phyloP scores from a whole-genome alignment of 2,797 vertebrate species.

The Orientallactaga sibirica region DNA sequence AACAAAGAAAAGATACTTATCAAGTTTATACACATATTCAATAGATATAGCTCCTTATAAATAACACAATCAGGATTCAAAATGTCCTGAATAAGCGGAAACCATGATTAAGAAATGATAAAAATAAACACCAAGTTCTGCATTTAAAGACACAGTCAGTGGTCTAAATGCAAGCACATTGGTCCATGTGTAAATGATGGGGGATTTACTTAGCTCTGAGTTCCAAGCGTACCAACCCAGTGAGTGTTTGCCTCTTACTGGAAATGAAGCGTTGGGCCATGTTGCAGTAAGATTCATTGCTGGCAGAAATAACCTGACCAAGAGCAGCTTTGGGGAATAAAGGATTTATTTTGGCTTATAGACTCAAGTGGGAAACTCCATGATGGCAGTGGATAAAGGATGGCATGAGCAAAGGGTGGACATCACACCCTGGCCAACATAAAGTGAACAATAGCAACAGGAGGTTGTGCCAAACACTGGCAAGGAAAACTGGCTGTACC shows the following conservation, averaged over 20 bases:
- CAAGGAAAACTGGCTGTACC: too few species aligned
- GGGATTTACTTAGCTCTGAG: neutral
- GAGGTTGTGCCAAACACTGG: too few species aligned
- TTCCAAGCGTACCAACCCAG: fast-evolving
- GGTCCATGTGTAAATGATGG: neutral
- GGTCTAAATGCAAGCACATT: neutral
- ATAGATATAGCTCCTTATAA: neutral
- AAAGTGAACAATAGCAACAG: too few species aligned
- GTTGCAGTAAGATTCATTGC: too few species aligned
- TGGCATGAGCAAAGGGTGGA: too few species aligned
- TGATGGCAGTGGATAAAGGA: too few species aligned
- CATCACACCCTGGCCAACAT: too few species aligned
- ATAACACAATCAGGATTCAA: neutral
- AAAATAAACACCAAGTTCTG: neutral
- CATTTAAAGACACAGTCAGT: neutral
- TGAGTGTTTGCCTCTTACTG: fast-evolving
- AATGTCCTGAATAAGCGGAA: neutral
- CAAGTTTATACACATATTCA: neutral
- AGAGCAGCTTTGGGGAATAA: too few species aligned
- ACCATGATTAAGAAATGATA: neutral
- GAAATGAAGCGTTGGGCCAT: neutral
- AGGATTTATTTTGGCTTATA: too few species aligned
- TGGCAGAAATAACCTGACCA: too few species aligned
- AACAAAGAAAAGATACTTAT: slow-evolving; percentile 22
- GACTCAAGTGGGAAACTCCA: too few species aligned